Evolutionary conservation across 2,888 invertebrate genomes (phyloP), one percentile per base, ranked within the genome.

Genomic region (Cheilosia pagana): DNA sequence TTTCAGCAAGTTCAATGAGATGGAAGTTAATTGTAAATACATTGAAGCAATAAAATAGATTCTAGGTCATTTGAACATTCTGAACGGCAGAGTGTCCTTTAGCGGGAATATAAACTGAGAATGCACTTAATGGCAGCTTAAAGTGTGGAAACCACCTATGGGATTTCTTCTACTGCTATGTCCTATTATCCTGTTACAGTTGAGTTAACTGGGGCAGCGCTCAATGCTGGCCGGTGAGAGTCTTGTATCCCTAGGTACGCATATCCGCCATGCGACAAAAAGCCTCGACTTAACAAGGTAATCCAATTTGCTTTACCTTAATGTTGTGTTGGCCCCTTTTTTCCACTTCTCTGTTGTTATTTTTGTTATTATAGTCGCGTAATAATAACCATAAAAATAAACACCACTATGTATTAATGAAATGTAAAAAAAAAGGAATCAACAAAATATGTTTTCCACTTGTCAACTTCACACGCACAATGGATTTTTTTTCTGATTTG

Each of bases 251-350:
- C 72, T 67, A 72, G 71, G 71, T 50, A 35, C 12, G 50, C 59
- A 71, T 78, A 79, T 70, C 57, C n/a, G n/a, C n/a, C 76, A 50
- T 70, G 50, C 63, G 68, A 79, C 72, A 52, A 74, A 83, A 65
- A 65, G 74, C 41, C 23, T 50, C 48, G 45, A 83, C 83, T 83
- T 68, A 83, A 75, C 79, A 65, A 75, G 83, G 79, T 83, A 83
- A 83, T 83, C 83, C 68, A 83, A 83, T 83, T 83, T 79, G 83
- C 79, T 39, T 83, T 83, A 83, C 83, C 83, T 83, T 74, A 74
- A 35, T 83, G 79, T 55, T 31, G 45, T 65, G 63, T 59, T 53
- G 55, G 31, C 52, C 57, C 39, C 59, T 43, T 39, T 8, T 50
- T 28, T 19, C 43, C 23, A 23, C 21, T 48, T 39, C 31, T 48